phyloP scores from a whole-genome alignment of 2,113 vertebrate species.

The Gymnobelideus leadbeateri region DNA sequence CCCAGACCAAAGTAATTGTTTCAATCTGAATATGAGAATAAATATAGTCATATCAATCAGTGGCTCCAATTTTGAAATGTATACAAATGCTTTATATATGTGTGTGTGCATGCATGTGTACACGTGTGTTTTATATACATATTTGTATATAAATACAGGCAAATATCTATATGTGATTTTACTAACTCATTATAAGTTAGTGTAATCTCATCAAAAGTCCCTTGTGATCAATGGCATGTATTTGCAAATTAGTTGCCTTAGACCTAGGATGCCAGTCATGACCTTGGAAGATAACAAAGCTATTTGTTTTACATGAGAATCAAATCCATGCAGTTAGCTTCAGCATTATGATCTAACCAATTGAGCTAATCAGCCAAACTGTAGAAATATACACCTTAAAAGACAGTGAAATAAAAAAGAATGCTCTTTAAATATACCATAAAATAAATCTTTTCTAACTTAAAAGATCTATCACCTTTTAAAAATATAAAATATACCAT shows the following conservation, averaged over 20 bases:
- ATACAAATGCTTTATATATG: background rate
- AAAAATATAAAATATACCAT: background rate
- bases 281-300: background rate
- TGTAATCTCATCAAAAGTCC: background rate
- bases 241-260: background rate
- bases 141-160: background rate
- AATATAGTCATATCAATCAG: background rate
- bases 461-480: background rate
- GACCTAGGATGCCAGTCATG: background rate
- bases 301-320: background rate
- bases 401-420: rapidly evolving
- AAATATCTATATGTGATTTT: background rate
- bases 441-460: background rate
- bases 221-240: background rate
- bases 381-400: background rate
- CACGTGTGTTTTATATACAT: background rate
- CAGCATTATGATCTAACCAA: background rate
- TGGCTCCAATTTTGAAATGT: background rate
- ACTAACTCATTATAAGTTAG: background rate
- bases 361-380: background rate
- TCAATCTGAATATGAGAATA: background rate
- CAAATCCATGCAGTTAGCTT: background rate
- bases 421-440: background rate
- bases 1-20: background rate
- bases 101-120: background rate